phyloP scores from a whole-genome alignment of 2,888 invertebrate genomes.

The Emesis russula region DNA sequence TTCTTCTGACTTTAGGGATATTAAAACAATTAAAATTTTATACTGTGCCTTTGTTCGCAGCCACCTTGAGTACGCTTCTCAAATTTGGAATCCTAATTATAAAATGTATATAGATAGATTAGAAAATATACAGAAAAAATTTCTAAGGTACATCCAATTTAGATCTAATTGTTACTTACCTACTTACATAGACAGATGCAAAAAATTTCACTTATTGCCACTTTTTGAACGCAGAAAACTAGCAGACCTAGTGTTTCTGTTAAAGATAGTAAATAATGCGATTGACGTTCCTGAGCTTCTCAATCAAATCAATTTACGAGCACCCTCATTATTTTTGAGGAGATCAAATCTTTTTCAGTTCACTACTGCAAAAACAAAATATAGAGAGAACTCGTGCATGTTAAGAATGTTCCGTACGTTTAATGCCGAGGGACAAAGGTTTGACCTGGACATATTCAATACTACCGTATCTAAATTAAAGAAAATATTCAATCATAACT shows the following conservation, averaged over 20 bases:
- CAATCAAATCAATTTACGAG: not conserved
- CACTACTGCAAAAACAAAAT: not conserved
- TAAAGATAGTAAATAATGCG: slow-evolving; percentile 13
- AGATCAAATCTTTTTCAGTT: not conserved
- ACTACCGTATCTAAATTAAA: not conserved
- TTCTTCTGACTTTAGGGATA: not conserved
- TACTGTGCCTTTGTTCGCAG: not conserved
- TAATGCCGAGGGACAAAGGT: not conserved
- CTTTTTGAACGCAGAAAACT: not conserved
- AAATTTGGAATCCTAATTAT: too few relatives aligned
- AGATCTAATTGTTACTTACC: slow-evolving; percentile 25
- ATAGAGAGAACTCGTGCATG: not conserved
- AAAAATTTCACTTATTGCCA: slow-evolving; percentile 40
- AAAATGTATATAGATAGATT: too few relatives aligned
- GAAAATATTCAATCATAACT: not conserved
- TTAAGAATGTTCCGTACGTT: not conserved
- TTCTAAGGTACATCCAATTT: not conserved
- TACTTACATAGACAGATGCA: not conserved
- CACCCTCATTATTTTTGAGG: not conserved
- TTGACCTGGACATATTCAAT: not conserved
- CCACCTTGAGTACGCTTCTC: too few relatives aligned
- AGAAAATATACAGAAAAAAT: too few relatives aligned
- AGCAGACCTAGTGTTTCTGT: slow-evolving; percentile 17
- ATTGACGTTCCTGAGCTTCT: slow-evolving; percentile 39
- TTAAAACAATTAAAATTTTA: not conserved